Evolutionary conservation across 2,113 vertebrate genomes (phyloP).

Genomic region (Aramus guarauna): DNA sequence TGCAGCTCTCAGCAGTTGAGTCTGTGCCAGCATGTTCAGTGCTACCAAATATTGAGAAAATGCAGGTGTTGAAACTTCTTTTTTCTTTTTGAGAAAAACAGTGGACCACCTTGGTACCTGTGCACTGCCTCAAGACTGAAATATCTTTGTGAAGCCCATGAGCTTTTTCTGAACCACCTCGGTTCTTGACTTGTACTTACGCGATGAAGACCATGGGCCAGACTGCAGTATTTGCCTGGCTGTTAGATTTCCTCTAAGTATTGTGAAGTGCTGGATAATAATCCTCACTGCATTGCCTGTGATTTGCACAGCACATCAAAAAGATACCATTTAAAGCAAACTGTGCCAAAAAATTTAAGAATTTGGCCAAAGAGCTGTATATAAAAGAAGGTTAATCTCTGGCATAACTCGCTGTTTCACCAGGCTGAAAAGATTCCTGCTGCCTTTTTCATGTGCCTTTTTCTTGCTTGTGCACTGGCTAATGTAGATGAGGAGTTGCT

Average conservation of each 20-base stretch:
- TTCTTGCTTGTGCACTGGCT: neutral
- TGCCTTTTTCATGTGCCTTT: neutral
- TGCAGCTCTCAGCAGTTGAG: neutral
- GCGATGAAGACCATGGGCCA: rapidly evolving
- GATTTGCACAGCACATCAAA: neutral
- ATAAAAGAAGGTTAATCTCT: neutral
- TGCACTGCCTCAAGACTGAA: neutral
- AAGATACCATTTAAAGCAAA: neutral
- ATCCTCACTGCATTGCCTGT: neutral
- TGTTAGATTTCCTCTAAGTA: neutral
- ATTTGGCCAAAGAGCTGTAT: neutral
- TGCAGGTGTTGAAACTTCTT: neutral
- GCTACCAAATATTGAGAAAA: neutral
- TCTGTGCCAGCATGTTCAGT: neutral
- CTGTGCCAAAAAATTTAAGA: neutral
- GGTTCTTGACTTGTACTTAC: neutral
- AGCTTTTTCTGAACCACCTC: neutral
- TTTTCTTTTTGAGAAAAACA: neutral
- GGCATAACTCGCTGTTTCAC: neutral
- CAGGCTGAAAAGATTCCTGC: neutral
- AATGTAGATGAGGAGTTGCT: neutral
- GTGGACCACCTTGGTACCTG: neutral
- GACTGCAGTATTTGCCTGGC: neutral
- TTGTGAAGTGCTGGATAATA: neutral
- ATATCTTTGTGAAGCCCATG: neutral